Evolutionary conservation across 1,140 invertebrate genomes (phyloP), one percentile per base, ranked within the genome.

Genomic region (Sitophilus oryzae): DNA sequence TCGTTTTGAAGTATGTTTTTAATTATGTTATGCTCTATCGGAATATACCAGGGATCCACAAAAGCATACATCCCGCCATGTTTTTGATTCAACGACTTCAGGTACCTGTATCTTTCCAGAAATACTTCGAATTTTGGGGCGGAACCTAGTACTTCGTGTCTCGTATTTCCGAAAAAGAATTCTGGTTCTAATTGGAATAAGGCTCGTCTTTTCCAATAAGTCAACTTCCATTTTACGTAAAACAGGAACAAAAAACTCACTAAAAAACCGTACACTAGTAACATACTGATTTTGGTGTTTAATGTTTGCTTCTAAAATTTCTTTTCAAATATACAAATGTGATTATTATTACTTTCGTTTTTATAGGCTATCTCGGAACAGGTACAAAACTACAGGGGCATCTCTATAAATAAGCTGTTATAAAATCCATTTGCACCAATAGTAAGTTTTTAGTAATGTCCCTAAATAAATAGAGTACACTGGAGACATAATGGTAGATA

Each of bases 1-100:
- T 58, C 56, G 22, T 47, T 52, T 18, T 18, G 10, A 15, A 58
- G 16, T 3, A 58, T 53, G 9, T 3, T 6, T 47, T 58, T 58
- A 11, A 58, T 34, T 6, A 46, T 11, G 14, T 45, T 48, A 6
- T 30, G 38, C 25, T 58, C 25, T 5, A 19, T 36, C 9, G 44
- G 19, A 4, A 54, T 9, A 8, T 18, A 36, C 14, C 35, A 19
- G 2, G 43, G 43, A 9, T 19, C 11, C 2, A 2, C 10, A 8
- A 48, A 18, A 10, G 22, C 9, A 10, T 48, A 54, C 9, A 54
- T 20, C 9, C 52, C 52, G 44, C n/a, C 42, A 42, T 43, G 25
- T 23, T 52, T 43, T n/a, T 14, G 34, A 11, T 36, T 19, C 21
- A 18, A 18, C 11, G 15, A n/a, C 19, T 21, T 42, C 2, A 21